phyloP scores from a whole-genome alignment of 2,888 invertebrate species.

The Cinara cedri region DNA sequence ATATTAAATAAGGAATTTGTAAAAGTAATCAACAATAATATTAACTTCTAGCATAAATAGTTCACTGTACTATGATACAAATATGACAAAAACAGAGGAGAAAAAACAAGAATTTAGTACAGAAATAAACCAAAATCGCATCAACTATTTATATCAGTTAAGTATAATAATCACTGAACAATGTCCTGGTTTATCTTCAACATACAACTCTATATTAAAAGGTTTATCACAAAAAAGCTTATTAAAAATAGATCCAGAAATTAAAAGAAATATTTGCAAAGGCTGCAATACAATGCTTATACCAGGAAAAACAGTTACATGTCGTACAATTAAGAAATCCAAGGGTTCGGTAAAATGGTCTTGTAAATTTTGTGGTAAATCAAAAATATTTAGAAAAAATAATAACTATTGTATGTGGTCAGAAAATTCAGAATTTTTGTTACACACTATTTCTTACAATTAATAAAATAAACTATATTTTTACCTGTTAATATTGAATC shows the following conservation, averaged over 20 bases:
- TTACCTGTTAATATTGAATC: constrained; percentile 76
- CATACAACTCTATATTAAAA: constrained; percentile 67
- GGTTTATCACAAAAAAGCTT: constrained; percentile 70
- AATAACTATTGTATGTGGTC: constrained; percentile 31
- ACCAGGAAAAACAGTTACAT: constrained; percentile 66
- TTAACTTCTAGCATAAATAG: neutral
- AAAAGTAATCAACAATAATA: neutral
- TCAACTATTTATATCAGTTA: constrained; percentile 50
- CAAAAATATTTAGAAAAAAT: constrained; percentile 62
- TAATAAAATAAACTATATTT: constrained; percentile 57
- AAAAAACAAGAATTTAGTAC: constrained; percentile 47
- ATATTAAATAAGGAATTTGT: neutral
- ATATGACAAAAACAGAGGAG: constrained; percentile 18
- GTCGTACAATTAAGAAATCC: constrained; percentile 65
- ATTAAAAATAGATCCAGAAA: constrained; percentile 69
- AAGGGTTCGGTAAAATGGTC: constrained; percentile 65
- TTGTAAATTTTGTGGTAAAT: constrained; percentile 64
- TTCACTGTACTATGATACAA: neutral
- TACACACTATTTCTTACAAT: constrained; percentile 25
- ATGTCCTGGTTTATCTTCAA: constrained; percentile 64
- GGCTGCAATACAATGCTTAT: constrained; percentile 67
- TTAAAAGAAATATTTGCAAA: constrained; percentile 70
- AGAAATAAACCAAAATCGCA: constrained; percentile 42
- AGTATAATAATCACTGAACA: constrained; percentile 15
- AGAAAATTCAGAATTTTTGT: constrained; percentile 38